Conservation (phyloP, 1,140 invertebrate species). For the Bicyclus anynana region DNA sequence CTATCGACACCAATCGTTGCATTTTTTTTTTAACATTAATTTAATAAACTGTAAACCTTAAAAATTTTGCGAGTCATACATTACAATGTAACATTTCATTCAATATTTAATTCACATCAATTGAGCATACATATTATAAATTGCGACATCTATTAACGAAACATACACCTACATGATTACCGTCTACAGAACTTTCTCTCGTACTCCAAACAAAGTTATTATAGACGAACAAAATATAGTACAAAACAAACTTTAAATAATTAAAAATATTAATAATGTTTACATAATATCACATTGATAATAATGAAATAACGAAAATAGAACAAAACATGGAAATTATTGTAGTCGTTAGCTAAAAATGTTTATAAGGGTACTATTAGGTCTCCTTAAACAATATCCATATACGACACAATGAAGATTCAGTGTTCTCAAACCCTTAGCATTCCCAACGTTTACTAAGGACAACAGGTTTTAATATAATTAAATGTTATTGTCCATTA, state of each 20-base stretch:
- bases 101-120: constrained; percentile 2
- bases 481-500: background rate
- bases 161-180: background rate
- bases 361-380: too few relatives aligned
- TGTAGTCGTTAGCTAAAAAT: background rate
- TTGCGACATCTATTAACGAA: background rate
- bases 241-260: background rate
- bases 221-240: background rate
- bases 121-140: constrained; percentile 6
- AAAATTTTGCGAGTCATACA: background rate
- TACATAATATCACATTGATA: constrained; percentile 5
- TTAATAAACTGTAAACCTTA: background rate
- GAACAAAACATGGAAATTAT: background rate
- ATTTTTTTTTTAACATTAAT: background rate
- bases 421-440: too few relatives aligned
- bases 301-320: constrained; percentile 1
- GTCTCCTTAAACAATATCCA: too few relatives aligned
- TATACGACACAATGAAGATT: too few relatives aligned
- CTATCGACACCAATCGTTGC: background rate
- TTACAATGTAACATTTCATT: constrained; percentile 3
- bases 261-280: background rate
- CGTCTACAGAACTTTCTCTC: background rate
- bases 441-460: too few relatives aligned
- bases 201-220: background rate
- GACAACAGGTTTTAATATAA: too few relatives aligned